Conservation (phyloP, 2,888 invertebrate genomes). For the Ephialtes manifestator region DNA sequence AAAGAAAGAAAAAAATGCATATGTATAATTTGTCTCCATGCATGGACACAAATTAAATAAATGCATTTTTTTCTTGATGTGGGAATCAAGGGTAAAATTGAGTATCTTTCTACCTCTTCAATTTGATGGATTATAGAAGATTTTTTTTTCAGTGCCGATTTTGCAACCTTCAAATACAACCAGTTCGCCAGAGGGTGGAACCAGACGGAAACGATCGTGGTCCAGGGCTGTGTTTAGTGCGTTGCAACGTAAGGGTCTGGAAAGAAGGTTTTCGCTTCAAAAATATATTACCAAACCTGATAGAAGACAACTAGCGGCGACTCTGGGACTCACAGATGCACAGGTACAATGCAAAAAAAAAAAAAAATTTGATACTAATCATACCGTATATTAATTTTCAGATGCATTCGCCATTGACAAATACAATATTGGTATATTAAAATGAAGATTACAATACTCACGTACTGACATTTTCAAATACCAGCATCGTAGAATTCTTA, state of each 20-base stretch:
- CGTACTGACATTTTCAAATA: no score
- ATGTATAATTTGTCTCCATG: no score
- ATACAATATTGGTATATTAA: no score
- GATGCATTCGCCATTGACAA: no score
- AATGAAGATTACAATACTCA: no score
- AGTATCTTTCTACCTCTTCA: neutral
- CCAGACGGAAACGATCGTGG: constrained; percentile 96
- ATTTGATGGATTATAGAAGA: neutral
- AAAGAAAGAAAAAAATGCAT: no score
- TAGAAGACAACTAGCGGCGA: constrained; percentile 95
- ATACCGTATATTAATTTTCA: no score
- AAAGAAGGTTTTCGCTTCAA: constrained; percentile 96
- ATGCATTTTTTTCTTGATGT: no score
- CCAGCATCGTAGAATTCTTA: no score
- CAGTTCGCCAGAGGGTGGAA: constrained; percentile 87
- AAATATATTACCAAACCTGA: constrained; percentile 99
- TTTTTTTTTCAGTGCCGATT: constrained; percentile 80
- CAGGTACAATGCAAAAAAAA: constrained; percentile 88
- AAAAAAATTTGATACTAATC: neutral
- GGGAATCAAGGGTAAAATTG: neutral
- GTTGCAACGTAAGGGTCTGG: constrained; percentile 96
- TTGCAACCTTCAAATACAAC: constrained; percentile 82
- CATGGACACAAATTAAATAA: no score
- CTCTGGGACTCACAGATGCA: constrained; percentile 96
- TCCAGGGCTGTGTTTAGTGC: constrained; percentile 98